Conservation (phyloP, 1,140 invertebrate genomes). For the Drosophila navojoa region DNA sequence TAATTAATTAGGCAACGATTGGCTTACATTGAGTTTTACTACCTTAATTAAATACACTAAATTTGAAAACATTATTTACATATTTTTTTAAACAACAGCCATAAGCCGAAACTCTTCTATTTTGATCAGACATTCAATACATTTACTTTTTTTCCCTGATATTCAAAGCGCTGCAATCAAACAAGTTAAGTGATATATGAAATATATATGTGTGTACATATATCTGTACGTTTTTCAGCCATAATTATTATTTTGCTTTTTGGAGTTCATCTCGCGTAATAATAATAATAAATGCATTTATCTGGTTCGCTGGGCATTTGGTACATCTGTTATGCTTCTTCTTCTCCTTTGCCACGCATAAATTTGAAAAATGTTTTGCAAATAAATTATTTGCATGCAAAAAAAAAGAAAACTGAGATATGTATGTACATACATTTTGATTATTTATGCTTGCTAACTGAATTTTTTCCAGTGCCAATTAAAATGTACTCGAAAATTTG, state of each 20-base stretch:
- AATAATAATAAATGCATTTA: slow-evolving; percentile 36
- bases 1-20: too few species aligned
- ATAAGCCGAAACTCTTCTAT: too few species aligned
- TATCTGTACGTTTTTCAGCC: neutral
- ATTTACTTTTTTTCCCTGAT: neutral
- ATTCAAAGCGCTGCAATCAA: too few species aligned
- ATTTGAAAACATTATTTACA: neutral
- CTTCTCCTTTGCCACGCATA: slow-evolving; percentile 14
- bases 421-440: too few species aligned
- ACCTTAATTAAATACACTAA: neutral
- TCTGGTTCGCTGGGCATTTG: slow-evolving; percentile 21
- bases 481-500: slow-evolving; percentile 31
- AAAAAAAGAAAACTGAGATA: neutral
- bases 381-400: slow-evolving; percentile 49
- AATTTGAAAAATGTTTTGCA: slow-evolving; percentile 45
- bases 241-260: neutral
- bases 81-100: neutral
- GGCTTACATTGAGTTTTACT: too few species aligned
- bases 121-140: neutral
- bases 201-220: neutral
- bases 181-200: neutral
- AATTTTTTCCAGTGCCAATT: slow-evolving; percentile 37
- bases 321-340: slow-evolving; percentile 24
- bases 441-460: too few species aligned
- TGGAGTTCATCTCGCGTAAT: neutral